Base-by-base conservation (phyloP, 2,113 vertebrate species). In the Xenopus laevis region DNA sequence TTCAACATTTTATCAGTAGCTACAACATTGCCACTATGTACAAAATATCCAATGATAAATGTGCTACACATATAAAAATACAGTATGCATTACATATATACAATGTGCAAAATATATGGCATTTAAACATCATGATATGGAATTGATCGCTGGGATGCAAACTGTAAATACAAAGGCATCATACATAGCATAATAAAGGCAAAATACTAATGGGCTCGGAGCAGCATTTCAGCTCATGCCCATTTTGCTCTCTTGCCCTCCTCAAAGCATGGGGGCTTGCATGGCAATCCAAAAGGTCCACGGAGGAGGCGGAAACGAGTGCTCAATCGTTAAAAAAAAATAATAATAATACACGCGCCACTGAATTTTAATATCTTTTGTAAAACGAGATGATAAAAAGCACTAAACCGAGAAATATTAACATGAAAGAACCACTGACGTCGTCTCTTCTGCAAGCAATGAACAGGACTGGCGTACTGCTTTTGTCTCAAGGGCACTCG, bases 41-140 rank as follows among this genome's bases (percentile, higher is more conserved):
- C 92, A 93, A 91, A 95, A 91, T 84, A 87, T 86, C 89, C 89
- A 87, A 88, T 83, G 88, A 93, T 88, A 92, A 88, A 91, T 87
- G 90, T 88, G 90, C 88, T 92, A 93, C 90, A 96, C 92, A 94
- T 95, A 95, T 95, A 96, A 93, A 98, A 92, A 92, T 90, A 98
- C 96, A 95, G 94, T 96, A 95, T 93, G 95, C 94, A 86, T 93
- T 89, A 93, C 93, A 91, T 98, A 92, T 96, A 94, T 98, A 97
- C 93, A 95, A 92, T 97, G 96, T 98, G 96, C 96, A 97, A 98
- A 97, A 97, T 86, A 81, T 93, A 96, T 95, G 93, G 94, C 92
- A 89, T 95, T 92, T 90, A 89, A 86, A 95, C 80, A 70, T 76
- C 47, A 84, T 79, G 83, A 84, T 83, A 84, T 80, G 86, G 87